phyloP scores from a whole-genome alignment of 2,113 vertebrate genomes.

The Syngnathus floridae region DNA sequence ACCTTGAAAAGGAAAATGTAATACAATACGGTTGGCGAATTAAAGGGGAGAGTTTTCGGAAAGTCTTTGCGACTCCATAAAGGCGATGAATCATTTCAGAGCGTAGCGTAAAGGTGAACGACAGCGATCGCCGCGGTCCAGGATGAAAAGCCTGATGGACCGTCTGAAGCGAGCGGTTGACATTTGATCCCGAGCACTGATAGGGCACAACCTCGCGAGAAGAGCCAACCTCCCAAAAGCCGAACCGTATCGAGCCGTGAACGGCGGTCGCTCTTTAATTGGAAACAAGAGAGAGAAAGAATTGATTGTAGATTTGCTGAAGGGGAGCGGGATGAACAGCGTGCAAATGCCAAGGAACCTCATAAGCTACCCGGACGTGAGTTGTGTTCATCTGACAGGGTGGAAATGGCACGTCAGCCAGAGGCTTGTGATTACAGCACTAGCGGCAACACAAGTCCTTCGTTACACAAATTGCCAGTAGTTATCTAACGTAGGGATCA shows the following conservation, averaged over 20 bases:
- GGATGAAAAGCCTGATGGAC: slow-evolving; percentile 13
- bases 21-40: too few relatives aligned
- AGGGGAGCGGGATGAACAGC: slow-evolving; percentile 25
- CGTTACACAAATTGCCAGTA: slow-evolving; percentile 38
- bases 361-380: slow-evolving; percentile 12
- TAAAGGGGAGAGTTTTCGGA: too few relatives aligned
- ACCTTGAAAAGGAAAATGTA: too few relatives aligned
- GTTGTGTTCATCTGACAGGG: slow-evolving; percentile 25
- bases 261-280: slow-evolving; percentile 9
- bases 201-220: slow-evolving; percentile 45
- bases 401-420: slow-evolving; percentile 35
- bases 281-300: slow-evolving; percentile 34
- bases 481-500: slow-evolving; percentile 36
- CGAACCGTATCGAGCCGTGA: slow-evolving; percentile 33
- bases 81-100: slow-evolving; percentile 24
- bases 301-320: slow-evolving; percentile 57
- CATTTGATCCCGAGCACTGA: slow-evolving; percentile 52
- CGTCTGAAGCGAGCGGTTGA: slow-evolving; percentile 44
- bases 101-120: slow-evolving; percentile 11
- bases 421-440: slow-evolving; percentile 27
- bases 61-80: slow-evolving; percentile 24
- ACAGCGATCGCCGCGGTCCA: slow-evolving; percentile 11
- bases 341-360: slow-evolving; percentile 53
- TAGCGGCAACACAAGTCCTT: slow-evolving; percentile 24
- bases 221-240: slow-evolving; percentile 21